Percentiles rank a stretch among this genome's conserved stretches.
Evolutionary conservation across 64 coral and sea anemone species (phyloP).

Genomic region (Orbicella faveolata): DNA sequence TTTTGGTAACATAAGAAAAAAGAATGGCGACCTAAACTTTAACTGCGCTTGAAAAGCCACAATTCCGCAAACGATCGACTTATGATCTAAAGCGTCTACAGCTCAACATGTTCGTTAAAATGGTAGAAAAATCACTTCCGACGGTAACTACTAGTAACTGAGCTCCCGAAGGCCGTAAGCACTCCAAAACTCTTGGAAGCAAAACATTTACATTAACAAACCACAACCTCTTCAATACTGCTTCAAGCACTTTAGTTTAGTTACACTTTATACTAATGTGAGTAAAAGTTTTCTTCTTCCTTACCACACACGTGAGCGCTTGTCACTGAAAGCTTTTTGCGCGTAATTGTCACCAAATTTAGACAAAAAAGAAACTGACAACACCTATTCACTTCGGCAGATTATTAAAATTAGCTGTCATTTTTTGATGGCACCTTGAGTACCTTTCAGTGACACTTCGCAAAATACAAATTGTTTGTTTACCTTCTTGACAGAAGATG

Average conservation of each 20-base stretch:
- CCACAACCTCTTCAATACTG: not conserved
- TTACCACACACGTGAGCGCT: not conserved
- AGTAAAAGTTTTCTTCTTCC: not conserved
- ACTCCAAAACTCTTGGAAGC: not conserved
- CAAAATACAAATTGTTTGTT: not conserved
- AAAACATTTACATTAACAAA: not conserved
- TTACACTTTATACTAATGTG: not conserved
- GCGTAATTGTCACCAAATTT: not conserved
- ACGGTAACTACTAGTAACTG: too few species aligned
- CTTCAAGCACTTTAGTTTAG: not conserved
- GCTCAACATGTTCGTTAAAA: too few species aligned
- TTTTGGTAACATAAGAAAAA: too few species aligned
- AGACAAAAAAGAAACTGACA: not conserved
- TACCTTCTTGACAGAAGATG: not conserved
- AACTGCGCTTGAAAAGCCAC: too few species aligned
- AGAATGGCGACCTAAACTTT: too few species aligned
- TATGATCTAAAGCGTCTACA: too few species aligned
- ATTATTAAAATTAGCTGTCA: conserved; percentile 31
- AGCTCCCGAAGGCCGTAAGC: too few species aligned
- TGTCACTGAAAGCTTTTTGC: conserved; percentile 1
- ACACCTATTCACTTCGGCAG: not conserved
- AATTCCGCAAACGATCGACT: too few species aligned
- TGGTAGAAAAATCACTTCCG: too few species aligned
- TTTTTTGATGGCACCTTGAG: not conserved
- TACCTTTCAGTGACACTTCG: not conserved